phyloP scores from a whole-genome alignment of 2,888 invertebrate genomes.

The Drepana falcataria region DNA sequence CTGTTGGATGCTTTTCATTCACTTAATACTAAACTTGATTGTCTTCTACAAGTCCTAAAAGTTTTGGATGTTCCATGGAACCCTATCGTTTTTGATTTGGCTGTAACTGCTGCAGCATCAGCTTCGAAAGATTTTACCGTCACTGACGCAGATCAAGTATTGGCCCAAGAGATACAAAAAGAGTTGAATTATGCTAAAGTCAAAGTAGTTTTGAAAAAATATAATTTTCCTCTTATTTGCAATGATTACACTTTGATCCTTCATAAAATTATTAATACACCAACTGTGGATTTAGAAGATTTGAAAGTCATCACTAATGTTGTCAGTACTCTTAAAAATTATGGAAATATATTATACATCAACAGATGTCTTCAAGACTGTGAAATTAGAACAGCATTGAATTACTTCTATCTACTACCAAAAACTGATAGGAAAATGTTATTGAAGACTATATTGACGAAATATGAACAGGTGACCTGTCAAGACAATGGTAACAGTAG shows the following conservation, averaged over 20 bases:
- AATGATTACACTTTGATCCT: slow-evolving; percentile 60
- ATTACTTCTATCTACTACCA: slow-evolving; percentile 49
- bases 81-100: slow-evolving; percentile 45
- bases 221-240: slow-evolving; percentile 61
- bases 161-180: slow-evolving; percentile 60
- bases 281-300: slow-evolving; percentile 53
- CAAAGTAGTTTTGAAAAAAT: slow-evolving; percentile 67
- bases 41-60: slow-evolving; percentile 63
- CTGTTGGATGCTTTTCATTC: slow-evolving; percentile 56
- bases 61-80: slow-evolving; percentile 69
- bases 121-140: slow-evolving; percentile 56
- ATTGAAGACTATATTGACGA: slow-evolving; percentile 47
- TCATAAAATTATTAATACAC: slow-evolving; percentile 52
- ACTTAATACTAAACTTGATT: slow-evolving; percentile 53
- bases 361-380: slow-evolving; percentile 58
- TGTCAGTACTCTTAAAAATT: slow-evolving; percentile 45
- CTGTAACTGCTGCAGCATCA: slow-evolving; percentile 50
- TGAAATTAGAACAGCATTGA: slow-evolving; percentile 55
- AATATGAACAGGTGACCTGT: slow-evolving; percentile 63
- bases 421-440: slow-evolving; percentile 45
- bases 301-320: slow-evolving; percentile 52
- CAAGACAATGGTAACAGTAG: slow-evolving; percentile 33
- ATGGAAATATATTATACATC: slow-evolving; percentile 55
- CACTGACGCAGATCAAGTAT: slow-evolving; percentile 47
- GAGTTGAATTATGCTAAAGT: slow-evolving; percentile 66